Percentiles rank a stretch among this genome's conserved stretches.
phyloP scores from a whole-genome alignment of 2,113 vertebrate genomes.

The Lophura nycthemera region DNA sequence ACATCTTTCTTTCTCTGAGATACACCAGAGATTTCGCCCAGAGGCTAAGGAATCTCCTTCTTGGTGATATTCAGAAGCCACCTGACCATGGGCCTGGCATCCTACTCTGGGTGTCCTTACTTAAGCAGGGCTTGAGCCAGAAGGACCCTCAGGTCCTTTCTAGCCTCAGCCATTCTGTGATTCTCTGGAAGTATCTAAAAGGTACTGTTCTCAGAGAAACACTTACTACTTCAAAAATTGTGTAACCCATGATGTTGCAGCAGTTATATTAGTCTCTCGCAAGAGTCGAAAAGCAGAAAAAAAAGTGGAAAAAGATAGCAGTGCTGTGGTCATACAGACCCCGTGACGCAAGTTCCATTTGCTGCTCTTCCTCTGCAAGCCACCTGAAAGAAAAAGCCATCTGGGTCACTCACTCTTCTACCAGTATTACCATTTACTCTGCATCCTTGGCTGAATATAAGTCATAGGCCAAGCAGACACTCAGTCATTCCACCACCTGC shows the following conservation, averaged over 20 bases:
- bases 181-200: neutral
- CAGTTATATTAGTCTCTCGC: neutral
- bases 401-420: fast-evolving
- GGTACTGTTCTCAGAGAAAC: neutral
- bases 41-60: neutral
- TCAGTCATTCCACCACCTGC: neutral
- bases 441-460: neutral
- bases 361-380: neutral
- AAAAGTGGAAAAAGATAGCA: neutral
- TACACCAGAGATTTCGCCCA: neutral
- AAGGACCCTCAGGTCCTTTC: neutral
- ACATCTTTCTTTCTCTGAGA: neutral
- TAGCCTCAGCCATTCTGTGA: neutral
- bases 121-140: neutral
- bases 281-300: neutral
- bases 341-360: neutral
- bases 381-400: neutral
- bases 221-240: neutral
- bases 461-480: neutral
- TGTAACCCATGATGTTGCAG: neutral
- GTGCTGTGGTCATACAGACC: neutral
- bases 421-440: neutral
- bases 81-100: neutral
- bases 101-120: neutral
- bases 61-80: neutral